Conservation (phyloP, 2,888 invertebrate species). For the Cephus runcator region DNA sequence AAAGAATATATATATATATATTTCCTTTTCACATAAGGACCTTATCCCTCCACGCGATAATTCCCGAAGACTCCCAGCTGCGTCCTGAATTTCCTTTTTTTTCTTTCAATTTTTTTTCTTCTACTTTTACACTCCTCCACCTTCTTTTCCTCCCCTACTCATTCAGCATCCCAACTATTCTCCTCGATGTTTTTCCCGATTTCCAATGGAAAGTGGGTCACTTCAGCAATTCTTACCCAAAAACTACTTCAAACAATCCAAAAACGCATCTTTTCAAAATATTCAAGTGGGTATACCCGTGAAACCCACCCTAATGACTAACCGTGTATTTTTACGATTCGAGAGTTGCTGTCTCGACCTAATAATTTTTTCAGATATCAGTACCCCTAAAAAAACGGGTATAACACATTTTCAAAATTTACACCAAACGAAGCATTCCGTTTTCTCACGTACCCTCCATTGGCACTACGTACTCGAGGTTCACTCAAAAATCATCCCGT, state of each 20-base stretch:
- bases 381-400: neutral
- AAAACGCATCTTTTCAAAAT: neutral
- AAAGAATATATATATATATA: constrained; percentile 17
- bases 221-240: constrained; percentile 10
- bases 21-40: neutral
- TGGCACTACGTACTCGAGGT: neutral
- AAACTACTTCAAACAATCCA: neutral
- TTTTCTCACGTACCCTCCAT: neutral
- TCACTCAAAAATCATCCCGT: neutral
- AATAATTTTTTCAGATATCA: neutral
- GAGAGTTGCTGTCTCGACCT: neutral
- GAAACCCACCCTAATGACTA: neutral
- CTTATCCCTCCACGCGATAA: neutral
- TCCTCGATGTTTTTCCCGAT: neutral
- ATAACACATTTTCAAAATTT: neutral
- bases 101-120: constrained; percentile 29
- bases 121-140: constrained; percentile 24
- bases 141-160: constrained; percentile 5
- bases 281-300: neutral
- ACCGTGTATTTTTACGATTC: neutral
- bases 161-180: constrained; percentile 16
- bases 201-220: constrained; percentile 27
- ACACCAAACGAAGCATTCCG: neutral
- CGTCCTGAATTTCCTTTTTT: neutral
- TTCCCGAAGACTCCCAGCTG: constrained; percentile 1